phyloP scores from a whole-genome alignment of 1,140 invertebrate genomes.

The Bombus pascuorum region DNA sequence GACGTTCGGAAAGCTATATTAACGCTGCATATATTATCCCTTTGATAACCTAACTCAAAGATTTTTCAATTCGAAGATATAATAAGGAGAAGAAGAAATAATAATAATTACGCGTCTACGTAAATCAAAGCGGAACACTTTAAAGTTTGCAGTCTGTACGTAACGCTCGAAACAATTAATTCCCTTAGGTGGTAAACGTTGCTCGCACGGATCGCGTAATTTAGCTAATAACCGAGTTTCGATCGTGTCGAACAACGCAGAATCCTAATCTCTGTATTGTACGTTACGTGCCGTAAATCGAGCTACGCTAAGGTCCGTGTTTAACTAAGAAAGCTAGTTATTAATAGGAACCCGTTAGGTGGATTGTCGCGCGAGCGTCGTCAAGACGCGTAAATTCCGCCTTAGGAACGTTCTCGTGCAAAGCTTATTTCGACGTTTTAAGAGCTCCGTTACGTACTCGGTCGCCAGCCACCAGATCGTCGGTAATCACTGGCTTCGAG shows the following conservation, averaged over 20 bases:
- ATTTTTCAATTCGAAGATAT: too few relatives aligned
- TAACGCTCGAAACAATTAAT: background rate
- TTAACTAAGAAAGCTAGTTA: constrained; percentile 3
- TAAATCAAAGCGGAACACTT: too few relatives aligned
- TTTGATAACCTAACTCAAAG: too few relatives aligned
- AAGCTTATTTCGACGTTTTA: background rate
- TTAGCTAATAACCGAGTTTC: background rate
- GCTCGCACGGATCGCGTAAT: background rate
- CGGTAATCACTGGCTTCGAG: too few relatives aligned
- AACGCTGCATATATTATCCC: too few relatives aligned
- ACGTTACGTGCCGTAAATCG: background rate
- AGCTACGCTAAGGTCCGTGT: background rate
- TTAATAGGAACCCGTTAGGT: background rate
- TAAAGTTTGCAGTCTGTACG: background rate
- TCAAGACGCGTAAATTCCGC: background rate
- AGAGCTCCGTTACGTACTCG: background rate
- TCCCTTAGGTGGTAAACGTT: background rate
- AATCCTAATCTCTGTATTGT: background rate
- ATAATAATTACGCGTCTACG: too few relatives aligned
- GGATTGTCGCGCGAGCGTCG: background rate
- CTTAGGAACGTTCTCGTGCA: background rate
- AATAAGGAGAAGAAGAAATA: too few relatives aligned
- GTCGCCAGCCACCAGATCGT: too few relatives aligned
- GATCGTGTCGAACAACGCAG: background rate
- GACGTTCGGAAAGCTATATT: too few relatives aligned